Evolutionary conservation across 2,888 invertebrate genomes (phyloP), one percentile per base, ranked within the genome.

Genomic region (Agapostemon virescens): DNA sequence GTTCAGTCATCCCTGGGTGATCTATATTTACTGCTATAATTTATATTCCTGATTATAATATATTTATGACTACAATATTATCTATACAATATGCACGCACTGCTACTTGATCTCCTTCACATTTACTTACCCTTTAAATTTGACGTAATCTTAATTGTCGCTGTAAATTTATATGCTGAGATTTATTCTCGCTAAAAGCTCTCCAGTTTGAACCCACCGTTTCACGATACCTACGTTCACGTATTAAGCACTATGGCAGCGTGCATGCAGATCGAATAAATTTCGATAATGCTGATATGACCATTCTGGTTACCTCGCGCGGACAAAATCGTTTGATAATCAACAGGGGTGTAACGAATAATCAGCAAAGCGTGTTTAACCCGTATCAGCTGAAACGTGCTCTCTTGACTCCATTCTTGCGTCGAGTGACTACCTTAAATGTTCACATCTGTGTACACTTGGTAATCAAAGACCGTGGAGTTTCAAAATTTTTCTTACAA

Each of bases 351-450:
- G 61, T 49, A 45, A 40, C 68, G 66, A 68, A 61, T 75, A 79
- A 79, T 75, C 52, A 75, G 70, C 67, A 61, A 30, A 71, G 67
- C 66, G 68, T 68, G 70, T 79, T 79, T 69, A 76, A 76, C 74
- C 66, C 70, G 58, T 69, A 73, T 66, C 61, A 69, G 73, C 64
- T 36, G 36, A 36, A 78, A 74, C 73, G 69, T 67, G 77, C 63
- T 42, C 63, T 30, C 61, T 68, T 72, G 49, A 67, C 72, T 63
- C 49, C 23, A 42, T 17, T 23, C 45, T 68, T 17, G 42, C 66
- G 42, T 30, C 74, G 20, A 63, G 33, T 33, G 63, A 20, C 33
- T 42, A 33, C 40, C 71, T 71, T 71, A 63, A 71, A 71, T 33
- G 61, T 45, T 45, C 63, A 36, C 42, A 17, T 45, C 23, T 23